phyloP scores from a whole-genome alignment of 2,888 invertebrate genomes.

The Notocelia uddmanniana region DNA sequence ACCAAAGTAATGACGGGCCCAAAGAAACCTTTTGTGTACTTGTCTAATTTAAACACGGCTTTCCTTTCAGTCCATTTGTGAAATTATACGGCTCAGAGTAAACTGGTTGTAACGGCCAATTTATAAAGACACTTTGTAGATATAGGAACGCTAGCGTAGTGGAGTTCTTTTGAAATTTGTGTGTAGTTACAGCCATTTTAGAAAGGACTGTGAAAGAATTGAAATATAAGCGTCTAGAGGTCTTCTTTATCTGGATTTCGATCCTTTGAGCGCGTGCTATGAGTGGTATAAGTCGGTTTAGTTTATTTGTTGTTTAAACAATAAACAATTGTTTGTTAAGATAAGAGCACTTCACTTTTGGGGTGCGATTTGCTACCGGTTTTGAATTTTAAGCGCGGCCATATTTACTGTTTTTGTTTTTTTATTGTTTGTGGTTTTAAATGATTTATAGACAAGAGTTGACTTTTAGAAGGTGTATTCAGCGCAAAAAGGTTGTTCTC shows the following conservation, averaged over 20 bases:
- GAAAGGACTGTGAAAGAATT: slow-evolving; percentile 20
- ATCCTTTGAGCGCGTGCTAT: slow-evolving; percentile 52
- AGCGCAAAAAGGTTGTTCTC: neutral
- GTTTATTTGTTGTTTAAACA: slow-evolving; percentile 40
- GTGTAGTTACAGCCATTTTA: neutral
- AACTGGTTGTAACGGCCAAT: neutral
- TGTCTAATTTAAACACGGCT: slow-evolving; percentile 26
- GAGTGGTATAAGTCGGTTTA: slow-evolving; percentile 41
- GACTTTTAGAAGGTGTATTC: neutral
- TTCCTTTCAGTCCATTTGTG: slow-evolving; percentile 3
- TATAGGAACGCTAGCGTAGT: neutral
- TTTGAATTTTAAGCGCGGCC: slow-evolving; percentile 49
- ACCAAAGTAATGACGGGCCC: slow-evolving; percentile 62
- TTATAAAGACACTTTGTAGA: neutral
- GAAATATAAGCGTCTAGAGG: neutral
- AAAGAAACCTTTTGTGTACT: slow-evolving; percentile 46
- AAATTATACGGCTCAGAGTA: slow-evolving; percentile 15
- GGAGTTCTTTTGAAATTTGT: slow-evolving; percentile 12
- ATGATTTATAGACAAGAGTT: slow-evolving; percentile 19
- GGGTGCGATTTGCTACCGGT: slow-evolving; percentile 62
- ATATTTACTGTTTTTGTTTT: slow-evolving; percentile 27
- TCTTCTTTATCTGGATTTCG: slow-evolving; percentile 19
- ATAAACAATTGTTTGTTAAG: slow-evolving; percentile 44
- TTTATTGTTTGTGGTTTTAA: slow-evolving; percentile 31
- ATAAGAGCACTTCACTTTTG: slow-evolving; percentile 54